Evolutionary conservation across 35 echinoderm and acorn worm species (phyloP).

Genomic region (Ptychodera flava): DNA sequence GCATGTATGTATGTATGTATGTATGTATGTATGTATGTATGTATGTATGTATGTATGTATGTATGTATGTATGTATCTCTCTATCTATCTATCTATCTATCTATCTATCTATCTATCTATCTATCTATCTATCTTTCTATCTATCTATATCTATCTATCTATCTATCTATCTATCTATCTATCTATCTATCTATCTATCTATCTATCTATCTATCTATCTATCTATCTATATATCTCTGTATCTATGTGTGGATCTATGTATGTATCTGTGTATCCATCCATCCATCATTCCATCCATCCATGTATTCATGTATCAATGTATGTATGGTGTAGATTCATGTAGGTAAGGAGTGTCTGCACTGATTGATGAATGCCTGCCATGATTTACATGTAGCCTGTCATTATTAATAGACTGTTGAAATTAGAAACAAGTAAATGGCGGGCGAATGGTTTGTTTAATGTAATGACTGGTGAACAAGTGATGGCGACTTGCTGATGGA

Average conservation of each 20-base stretch:
- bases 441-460: too few species aligned
- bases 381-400: too few species aligned
- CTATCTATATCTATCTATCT: constrained; percentile 2
- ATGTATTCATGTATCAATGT: too few species aligned
- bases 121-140: not conserved
- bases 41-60: not conserved
- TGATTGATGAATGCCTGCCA: too few species aligned
- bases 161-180: not conserved
- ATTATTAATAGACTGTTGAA: too few species aligned
- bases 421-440: too few species aligned
- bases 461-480: too few species aligned
- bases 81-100: constrained; percentile 2
- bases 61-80: not conserved
- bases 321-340: too few species aligned
- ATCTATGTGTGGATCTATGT: not conserved
- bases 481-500: too few species aligned
- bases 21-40: not conserved
- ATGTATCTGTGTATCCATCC: not conserved
- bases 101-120: constrained; percentile 2
- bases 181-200: not conserved
- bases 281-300: not conserved
- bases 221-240: not conserved
- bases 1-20: not conserved
- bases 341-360: too few species aligned
- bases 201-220: not conserved